These are phyloP conservation scores for Tiliacea citrago DNA, from an alignment of 2,888 invertebrate species.

Conservation along the genomic window DNA sequence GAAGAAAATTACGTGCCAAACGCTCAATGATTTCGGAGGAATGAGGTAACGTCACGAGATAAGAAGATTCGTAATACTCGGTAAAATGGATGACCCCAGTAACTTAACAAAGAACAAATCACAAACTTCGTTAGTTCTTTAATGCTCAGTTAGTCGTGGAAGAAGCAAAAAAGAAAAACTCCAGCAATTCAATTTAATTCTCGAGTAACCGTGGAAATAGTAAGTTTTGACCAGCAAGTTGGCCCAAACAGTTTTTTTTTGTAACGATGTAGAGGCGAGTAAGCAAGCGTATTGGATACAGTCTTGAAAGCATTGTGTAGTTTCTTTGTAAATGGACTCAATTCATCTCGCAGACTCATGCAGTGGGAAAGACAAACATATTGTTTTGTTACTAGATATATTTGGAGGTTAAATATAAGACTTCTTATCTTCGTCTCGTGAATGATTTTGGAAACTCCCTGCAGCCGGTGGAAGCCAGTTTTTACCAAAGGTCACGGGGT, in stretches of 20 bases:
- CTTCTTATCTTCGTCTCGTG: conserved; percentile 8
- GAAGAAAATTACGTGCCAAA: not conserved
- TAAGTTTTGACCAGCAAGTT: conserved; percentile 13
- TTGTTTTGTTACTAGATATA: conserved; percentile 19
- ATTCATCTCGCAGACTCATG: conserved; percentile 42
- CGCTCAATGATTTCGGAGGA: not conserved
- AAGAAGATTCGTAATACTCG: no score
- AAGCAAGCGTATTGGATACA: conserved; percentile 25
- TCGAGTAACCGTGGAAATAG: conserved; percentile 30
- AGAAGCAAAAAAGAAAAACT: conserved; percentile 2
- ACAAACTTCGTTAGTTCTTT: conserved; percentile 14
- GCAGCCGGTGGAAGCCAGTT: not conserved
- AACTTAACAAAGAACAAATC: conserved; percentile 13
- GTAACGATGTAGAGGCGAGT: conserved; percentile 6
- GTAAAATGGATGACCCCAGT: conserved; percentile 3
- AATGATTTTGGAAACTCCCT: conserved; percentile 20
- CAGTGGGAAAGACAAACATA: conserved; percentile 12
- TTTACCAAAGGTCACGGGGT: conserved; percentile 15
- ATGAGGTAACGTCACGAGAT: no score
- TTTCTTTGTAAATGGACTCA: conserved; percentile 32
- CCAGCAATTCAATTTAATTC: conserved; percentile 30
- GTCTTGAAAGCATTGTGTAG: conserved; percentile 53
- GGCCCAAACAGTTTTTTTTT: conserved; percentile 23
- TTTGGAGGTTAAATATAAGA: not conserved
- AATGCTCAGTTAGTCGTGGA: not conserved